phyloP scores from a whole-genome alignment of 2,797 vertebrate genomes.

The Corythornis leucogaster region DNA sequence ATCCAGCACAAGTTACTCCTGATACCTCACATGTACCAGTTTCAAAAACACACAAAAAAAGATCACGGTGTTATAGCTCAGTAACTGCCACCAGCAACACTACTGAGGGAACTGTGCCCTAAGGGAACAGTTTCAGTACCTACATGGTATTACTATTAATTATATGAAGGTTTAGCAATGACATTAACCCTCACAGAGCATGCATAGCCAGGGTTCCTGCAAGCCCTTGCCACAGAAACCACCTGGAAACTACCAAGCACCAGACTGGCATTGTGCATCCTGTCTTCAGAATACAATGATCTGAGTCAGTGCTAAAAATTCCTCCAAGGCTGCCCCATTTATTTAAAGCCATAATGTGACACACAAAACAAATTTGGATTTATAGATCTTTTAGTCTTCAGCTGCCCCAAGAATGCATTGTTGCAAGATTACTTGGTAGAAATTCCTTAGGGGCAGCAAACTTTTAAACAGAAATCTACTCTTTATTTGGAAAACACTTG shows the following conservation, averaged over 20 bases:
- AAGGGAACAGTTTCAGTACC: neutral
- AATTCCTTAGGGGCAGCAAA: slow-evolving; percentile 47
- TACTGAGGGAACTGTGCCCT: neutral
- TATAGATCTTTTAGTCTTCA: neutral
- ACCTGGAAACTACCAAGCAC: neutral
- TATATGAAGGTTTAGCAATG: fast-evolving
- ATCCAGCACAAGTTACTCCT: neutral
- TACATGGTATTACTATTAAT: too few relatives aligned
- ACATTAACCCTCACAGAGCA: fast-evolving
- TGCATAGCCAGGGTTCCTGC: fast-evolving
- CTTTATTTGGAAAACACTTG: slow-evolving; percentile 57
- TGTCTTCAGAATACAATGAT: neutral
- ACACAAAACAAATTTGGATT: neutral
- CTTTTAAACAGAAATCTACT: slow-evolving; percentile 56
- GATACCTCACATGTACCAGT: neutral
- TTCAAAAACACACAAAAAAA: neutral
- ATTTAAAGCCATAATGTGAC: neutral
- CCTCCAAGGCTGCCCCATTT: neutral
- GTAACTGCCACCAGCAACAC: neutral
- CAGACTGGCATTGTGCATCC: neutral
- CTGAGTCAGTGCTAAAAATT: neutral
- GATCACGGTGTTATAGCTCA: neutral
- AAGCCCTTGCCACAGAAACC: neutral
- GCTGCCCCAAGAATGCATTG: slow-evolving; percentile 31
- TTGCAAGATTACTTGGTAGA: slow-evolving; percentile 19